Evolutionary conservation across 2,797 vertebrate species (phyloP).

Genomic region (Pygocentrus nattereri): DNA sequence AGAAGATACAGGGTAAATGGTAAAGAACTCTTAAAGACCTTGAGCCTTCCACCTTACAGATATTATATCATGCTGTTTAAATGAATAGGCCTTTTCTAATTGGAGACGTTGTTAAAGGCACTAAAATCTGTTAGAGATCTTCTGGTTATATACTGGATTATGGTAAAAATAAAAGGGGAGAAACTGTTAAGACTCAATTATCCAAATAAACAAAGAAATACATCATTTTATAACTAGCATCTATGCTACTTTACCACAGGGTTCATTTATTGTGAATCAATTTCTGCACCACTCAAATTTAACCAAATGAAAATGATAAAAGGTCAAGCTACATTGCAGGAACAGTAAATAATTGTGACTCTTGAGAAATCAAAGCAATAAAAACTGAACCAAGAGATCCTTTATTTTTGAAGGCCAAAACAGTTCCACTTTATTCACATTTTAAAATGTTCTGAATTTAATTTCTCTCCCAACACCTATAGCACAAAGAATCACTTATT

Average conservation of each 20-base stretch:
- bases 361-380: slow-evolving; percentile 1
- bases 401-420: neutral
- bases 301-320: neutral
- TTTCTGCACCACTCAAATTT: neutral
- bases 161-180: neutral
- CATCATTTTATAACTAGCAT: neutral
- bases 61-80: slow-evolving; percentile 36
- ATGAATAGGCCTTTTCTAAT: slow-evolving; percentile 42
- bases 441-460: too few species aligned
- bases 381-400: neutral
- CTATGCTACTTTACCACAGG: neutral
- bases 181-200: too few species aligned
- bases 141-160: neutral
- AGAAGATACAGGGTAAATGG: slow-evolving; percentile 11
- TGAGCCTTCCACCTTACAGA: slow-evolving; percentile 12
- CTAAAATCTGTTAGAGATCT: neutral
- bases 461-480: slow-evolving; percentile 32
- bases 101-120: slow-evolving; percentile 45
- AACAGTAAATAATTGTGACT: neutral
- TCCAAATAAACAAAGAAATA: too few species aligned
- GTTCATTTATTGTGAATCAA: neutral
- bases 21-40: slow-evolving; percentile 34
- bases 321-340: neutral
- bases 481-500: neutral
- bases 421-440: slow-evolving; percentile 31